These are phyloP conservation scores for Beaufortia kweichowensis DNA, from an alignment of 2,113 vertebrate species.

Conservation along the genomic window DNA sequence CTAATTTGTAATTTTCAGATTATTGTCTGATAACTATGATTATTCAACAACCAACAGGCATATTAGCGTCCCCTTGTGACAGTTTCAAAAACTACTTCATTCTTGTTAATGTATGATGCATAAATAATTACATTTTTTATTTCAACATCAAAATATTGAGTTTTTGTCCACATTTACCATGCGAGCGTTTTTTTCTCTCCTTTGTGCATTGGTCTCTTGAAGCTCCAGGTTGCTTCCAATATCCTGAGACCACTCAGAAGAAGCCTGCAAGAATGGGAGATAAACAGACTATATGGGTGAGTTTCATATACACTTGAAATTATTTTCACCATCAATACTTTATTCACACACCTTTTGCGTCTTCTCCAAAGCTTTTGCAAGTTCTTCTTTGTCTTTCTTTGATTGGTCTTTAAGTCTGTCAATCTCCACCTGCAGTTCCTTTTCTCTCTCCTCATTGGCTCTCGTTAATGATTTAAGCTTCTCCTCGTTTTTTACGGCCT, in stretches of 20 bases:
- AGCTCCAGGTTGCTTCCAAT: slow-evolving; percentile 57
- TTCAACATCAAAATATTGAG: too few relatives aligned
- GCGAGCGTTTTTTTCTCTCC: slow-evolving; percentile 66
- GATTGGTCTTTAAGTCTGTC: slow-evolving; percentile 69
- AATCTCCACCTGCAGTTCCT: slow-evolving; percentile 68
- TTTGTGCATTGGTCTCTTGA: slow-evolving; percentile 63
- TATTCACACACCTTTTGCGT: slow-evolving; percentile 57
- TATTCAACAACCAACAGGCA: too few relatives aligned
- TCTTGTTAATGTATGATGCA: too few relatives aligned
- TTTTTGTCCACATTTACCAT: slow-evolving; percentile 62
- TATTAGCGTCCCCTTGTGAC: too few relatives aligned
- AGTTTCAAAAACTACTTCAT: too few relatives aligned
- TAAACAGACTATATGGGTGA: neutral
- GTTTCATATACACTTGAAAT: too few relatives aligned
- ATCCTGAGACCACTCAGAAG: slow-evolving; percentile 69
- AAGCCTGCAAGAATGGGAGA: neutral
- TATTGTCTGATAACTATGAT: too few relatives aligned
- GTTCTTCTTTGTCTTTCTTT: slow-evolving; percentile 69
- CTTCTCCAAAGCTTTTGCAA: slow-evolving; percentile 66
- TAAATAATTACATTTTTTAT: too few relatives aligned
- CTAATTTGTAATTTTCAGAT: too few relatives aligned
- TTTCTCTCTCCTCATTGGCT: slow-evolving; percentile 71
- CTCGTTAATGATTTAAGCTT: slow-evolving; percentile 74
- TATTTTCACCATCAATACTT: neutral
- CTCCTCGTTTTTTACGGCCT: slow-evolving; percentile 66